Conservation (phyloP, 2,113 vertebrate genomes). For the Formicarius rufipectus region DNA sequence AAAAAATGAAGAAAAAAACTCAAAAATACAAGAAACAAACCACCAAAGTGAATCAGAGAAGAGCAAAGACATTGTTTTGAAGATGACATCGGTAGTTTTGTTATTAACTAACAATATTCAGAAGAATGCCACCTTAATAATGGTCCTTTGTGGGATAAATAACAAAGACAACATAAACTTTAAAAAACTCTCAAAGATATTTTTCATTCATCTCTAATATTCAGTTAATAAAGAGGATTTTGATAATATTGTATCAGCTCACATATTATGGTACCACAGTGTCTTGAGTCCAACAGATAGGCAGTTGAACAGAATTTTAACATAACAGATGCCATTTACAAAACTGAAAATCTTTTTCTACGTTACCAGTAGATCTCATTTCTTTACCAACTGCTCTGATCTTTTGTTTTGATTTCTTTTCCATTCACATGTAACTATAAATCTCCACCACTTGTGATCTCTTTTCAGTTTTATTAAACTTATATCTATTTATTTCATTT, state of each 20-base stretch:
- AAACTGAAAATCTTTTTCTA: neutral
- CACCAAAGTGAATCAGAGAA: neutral
- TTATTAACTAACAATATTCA: neutral
- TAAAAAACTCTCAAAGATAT: neutral
- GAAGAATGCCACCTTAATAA: neutral
- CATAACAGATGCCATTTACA: neutral
- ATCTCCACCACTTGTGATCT: neutral
- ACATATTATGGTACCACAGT: neutral
- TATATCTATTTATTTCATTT: neutral
- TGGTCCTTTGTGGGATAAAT: neutral
- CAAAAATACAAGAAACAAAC: neutral
- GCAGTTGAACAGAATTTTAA: neutral
- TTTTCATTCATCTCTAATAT: neutral
- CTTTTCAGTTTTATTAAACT: neutral
- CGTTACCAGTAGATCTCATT: neutral
- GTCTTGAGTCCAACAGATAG: neutral
- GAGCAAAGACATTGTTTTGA: neutral
- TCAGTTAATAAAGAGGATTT: neutral
- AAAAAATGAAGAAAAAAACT: neutral
- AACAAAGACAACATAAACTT: neutral
- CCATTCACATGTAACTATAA: neutral
- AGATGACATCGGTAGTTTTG: neutral
- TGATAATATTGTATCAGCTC: neutral
- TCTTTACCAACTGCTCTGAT: neutral
- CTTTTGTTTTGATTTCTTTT: neutral